phyloP scores from a whole-genome alignment of 2,113 vertebrate genomes.

The Pristiophorus japonicus region DNA sequence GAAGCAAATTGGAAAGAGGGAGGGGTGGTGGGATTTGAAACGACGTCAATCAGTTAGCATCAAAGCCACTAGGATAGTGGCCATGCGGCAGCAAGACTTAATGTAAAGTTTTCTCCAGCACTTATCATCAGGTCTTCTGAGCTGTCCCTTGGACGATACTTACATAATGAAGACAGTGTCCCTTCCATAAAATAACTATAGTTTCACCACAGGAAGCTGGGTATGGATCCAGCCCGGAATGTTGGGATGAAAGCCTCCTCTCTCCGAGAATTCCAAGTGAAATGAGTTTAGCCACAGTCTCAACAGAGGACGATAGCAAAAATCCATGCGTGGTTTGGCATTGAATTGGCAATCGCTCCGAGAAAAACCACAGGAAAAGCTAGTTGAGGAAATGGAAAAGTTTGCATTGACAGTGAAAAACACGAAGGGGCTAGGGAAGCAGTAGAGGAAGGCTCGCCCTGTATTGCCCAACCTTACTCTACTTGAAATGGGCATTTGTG shows the following conservation, averaged over 20 bases:
- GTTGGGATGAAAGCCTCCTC: conserved; percentile 18
- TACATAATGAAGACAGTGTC: neutral
- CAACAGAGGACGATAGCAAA: conserved; percentile 9
- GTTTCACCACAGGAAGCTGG: neutral
- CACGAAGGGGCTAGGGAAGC: neutral
- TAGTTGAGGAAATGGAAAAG: conserved; percentile 23
- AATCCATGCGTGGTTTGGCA: neutral
- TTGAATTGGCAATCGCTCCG: neutral
- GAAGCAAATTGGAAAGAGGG: neutral
- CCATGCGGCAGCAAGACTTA: neutral
- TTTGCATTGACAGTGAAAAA: neutral
- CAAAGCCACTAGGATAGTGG: neutral
- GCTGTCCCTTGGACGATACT: neutral
- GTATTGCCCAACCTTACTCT: neutral
- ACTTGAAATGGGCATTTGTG: neutral
- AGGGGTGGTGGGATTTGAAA: neutral
- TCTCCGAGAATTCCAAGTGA: neutral
- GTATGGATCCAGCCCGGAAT: neutral
- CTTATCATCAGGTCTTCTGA: neutral
- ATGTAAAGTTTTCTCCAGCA: neutral
- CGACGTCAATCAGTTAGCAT: neutral
- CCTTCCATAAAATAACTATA: neutral
- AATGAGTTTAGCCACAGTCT: conserved; percentile 11
- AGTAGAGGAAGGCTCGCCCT: neutral
- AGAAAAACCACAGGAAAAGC: neutral